Conservation (phyloP, 2,888 invertebrate genomes). For the Pilophorus perplexus region DNA sequence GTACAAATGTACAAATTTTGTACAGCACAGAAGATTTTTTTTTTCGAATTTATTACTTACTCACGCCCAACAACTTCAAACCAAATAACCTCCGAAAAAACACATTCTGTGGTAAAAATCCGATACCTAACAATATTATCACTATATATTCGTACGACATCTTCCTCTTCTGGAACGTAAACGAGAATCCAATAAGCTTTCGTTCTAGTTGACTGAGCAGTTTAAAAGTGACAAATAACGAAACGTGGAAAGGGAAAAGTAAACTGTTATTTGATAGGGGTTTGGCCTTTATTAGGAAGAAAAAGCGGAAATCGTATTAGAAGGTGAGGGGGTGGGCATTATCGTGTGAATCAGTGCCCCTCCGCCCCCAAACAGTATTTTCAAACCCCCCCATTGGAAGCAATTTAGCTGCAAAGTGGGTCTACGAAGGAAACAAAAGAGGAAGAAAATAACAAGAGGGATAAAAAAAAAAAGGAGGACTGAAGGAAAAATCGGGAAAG, state of each 20-base stretch:
- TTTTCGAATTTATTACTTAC: too few relatives aligned
- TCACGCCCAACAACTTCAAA: too few relatives aligned
- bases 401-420: slow-evolving; percentile 40
- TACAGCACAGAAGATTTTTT: too few relatives aligned
- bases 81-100: too few relatives aligned
- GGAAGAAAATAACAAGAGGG: slow-evolving; percentile 7
- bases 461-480: slow-evolving; percentile 15
- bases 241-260: not conserved
- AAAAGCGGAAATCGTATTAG: slow-evolving; percentile 27
- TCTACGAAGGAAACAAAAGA: not conserved
- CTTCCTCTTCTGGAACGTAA: too few relatives aligned
- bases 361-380: not conserved
- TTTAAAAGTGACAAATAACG: slow-evolving; percentile 20
- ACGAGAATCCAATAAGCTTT: too few relatives aligned
- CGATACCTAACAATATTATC: too few relatives aligned
- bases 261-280: slow-evolving; percentile 13
- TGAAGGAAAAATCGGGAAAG: not conserved
- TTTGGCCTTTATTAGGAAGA: slow-evolving; percentile 32
- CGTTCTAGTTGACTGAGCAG: too few relatives aligned
- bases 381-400: slow-evolving; percentile 7
- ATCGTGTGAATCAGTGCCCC: slow-evolving; percentile 31
- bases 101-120: too few relatives aligned
- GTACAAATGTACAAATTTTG: too few relatives aligned
- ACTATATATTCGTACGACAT: too few relatives aligned
- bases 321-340: slow-evolving; percentile 23